Percentiles rank a stretch among this genome's conserved stretches.
phyloP scores from a whole-genome alignment of 2,888 invertebrate genomes.

The Digitonthophagus gazella region DNA sequence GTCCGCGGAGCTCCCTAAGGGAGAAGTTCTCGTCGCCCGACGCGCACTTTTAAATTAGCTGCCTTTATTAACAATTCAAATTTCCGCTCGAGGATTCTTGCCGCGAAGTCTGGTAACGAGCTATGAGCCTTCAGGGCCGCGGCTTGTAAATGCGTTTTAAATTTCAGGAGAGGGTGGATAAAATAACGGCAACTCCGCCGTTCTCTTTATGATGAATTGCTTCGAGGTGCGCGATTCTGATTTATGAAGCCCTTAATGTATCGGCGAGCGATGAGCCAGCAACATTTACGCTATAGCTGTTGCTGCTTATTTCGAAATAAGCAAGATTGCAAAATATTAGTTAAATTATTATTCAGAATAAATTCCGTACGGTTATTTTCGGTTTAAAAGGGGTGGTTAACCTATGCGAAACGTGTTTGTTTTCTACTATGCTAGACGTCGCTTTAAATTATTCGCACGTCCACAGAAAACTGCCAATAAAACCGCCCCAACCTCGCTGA shows the following conservation, averaged over 20 bases:
- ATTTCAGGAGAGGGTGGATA: background rate
- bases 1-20: background rate
- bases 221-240: background rate
- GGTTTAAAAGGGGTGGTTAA: background rate
- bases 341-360: background rate
- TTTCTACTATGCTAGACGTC: background rate
- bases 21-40: conserved; percentile 1
- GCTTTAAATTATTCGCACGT: background rate
- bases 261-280: background rate
- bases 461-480: background rate
- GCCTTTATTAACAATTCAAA: conserved; percentile 13
- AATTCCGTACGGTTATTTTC: background rate
- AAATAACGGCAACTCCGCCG: background rate
- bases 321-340: background rate
- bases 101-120: background rate
- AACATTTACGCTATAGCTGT: background rate
- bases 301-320: background rate
- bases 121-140: background rate
- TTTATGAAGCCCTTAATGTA: background rate
- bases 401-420: background rate
- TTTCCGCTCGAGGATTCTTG: conserved; percentile 8
- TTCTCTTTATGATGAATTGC: background rate
- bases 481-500: background rate
- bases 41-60: conserved; percentile 9
- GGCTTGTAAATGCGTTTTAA: conserved; percentile 1